Evolutionary conservation across 2,113 vertebrate species (phyloP), one percentile per base, ranked within the genome.

Genomic region (Urocitellus parryii): DNA sequence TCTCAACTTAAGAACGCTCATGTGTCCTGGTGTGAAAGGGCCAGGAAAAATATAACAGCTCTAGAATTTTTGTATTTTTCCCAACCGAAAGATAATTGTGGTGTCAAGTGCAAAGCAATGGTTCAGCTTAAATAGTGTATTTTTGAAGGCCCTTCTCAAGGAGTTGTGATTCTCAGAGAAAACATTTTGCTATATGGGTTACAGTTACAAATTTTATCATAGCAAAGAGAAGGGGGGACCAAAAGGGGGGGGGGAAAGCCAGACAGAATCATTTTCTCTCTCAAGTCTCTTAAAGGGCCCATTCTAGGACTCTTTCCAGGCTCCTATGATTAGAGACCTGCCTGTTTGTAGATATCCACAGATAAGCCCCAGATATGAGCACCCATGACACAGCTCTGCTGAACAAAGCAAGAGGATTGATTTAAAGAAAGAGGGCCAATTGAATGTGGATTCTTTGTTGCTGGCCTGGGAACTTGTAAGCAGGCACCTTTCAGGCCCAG

Each of bases 31-130:
- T 95, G 73, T 96, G 95, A 97, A 92, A 96, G 78, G 93, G 20
- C 91, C 77, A 73, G 58, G 83, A 61, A 97, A 96, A 96, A 45
- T 98, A 87, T 95, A 96, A 95, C 65, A 95, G 48, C 51, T 94
- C 97, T 92, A 58, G 94, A 94, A 4, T 11, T 45, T 93, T 98
- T 98, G 78, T 97, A 58, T 96, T 92, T 97, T 96, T 92, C 97
- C 77, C 97, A 96, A 91, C 39, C 91, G 96, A 98, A 96, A 97
- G 97, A 82, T 95, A 80, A 96, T 79, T 42, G 24, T 96, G 42
- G 48, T 93, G 34, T 97, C 79, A 89, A 82, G 79, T 76, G 96
- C 94, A 85, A 93, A 97, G 93, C 92, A 95, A 83, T 67, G 70
- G 79, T 91, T 94, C 1, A 1, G n/a, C 89, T 96, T 95, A 95